A percentile compares a stretch with the other conserved stretches of the same genome.
Evolutionary conservation across 2,113 vertebrate genomes (phyloP).

Genomic region (Paraplagusia blochii): DNA sequence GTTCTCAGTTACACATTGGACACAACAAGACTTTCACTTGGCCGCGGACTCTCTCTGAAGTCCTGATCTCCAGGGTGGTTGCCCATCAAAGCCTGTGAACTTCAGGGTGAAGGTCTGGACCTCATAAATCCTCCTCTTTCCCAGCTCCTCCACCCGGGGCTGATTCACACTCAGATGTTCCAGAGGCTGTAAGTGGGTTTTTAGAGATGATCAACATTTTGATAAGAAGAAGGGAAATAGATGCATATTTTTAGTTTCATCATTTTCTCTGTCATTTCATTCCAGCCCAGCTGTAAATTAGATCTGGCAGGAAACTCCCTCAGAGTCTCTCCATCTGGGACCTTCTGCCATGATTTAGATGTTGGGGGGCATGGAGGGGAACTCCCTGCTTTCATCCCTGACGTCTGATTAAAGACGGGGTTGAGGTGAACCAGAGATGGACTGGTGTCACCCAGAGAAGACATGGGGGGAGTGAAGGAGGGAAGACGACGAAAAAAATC

Average conservation of each 20-base stretch:
- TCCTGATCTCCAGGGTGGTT: background rate
- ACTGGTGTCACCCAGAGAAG: slow-evolving; percentile 17
- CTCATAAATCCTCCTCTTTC: slow-evolving; percentile 44
- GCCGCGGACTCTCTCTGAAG: too few relatives aligned
- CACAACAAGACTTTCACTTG: too few relatives aligned
- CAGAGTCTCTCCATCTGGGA: background rate
- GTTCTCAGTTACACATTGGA: too few relatives aligned
- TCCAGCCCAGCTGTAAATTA: slow-evolving; percentile 41
- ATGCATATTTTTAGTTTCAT: slow-evolving; percentile 5
- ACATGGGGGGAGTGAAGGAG: slow-evolving; percentile 19
- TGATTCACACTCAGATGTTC: slow-evolving; percentile 38
- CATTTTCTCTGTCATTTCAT: background rate
- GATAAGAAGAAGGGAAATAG: slow-evolving; percentile 2
- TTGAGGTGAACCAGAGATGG: slow-evolving; percentile 44
- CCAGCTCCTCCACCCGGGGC: too few relatives aligned
- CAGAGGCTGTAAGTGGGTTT: slow-evolving; percentile 50
- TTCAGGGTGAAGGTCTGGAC: slow-evolving; percentile 43
- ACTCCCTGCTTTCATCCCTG: slow-evolving; percentile 21
- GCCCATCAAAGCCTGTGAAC: slow-evolving; percentile 9
- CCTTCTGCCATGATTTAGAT: too few relatives aligned
- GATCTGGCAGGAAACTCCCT: slow-evolving; percentile 39
- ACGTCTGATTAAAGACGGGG: slow-evolving; percentile 42
- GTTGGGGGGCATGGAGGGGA: slow-evolving; percentile 1
- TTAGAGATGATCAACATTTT: slow-evolving; percentile 40
- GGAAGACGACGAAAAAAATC: background rate